Conservation (phyloP, 2,113 vertebrate genomes). For the Aldabrachelys gigantea region DNA sequence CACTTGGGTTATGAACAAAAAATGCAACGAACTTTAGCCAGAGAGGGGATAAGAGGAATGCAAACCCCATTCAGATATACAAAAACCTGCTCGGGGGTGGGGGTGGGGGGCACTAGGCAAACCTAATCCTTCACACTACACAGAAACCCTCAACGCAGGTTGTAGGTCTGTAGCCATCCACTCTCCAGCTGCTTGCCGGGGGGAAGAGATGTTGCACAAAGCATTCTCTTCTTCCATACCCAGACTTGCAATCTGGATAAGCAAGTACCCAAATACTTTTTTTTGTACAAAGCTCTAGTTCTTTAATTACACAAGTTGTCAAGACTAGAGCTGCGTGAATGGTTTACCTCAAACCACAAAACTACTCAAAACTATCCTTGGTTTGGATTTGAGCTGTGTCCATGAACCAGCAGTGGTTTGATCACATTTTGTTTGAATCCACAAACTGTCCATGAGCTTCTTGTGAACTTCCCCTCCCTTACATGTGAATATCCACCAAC, state of each 20-base stretch:
- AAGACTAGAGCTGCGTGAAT: background rate
- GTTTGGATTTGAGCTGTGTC: background rate
- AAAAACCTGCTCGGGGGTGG: background rate
- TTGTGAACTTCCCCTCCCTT: background rate
- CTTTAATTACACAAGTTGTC: background rate
- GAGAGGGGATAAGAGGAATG: background rate
- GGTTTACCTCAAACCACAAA: background rate
- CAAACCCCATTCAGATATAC: background rate
- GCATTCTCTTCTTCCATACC: background rate
- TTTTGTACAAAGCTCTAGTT: background rate
- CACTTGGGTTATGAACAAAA: background rate
- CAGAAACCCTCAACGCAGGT: background rate
- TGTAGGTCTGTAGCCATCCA: background rate
- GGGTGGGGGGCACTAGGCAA: background rate
- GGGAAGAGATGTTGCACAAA: background rate
- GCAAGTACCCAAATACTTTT: background rate
- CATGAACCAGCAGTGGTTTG: background rate
- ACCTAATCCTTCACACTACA: background rate
- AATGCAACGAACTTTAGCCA: background rate
- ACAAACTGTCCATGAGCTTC: background rate
- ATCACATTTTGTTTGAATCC: background rate
- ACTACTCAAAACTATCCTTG: background rate
- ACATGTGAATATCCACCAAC: background rate
- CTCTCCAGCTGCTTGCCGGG: background rate
- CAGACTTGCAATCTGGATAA: background rate